Base-by-base conservation (phyloP, 2,797 vertebrate genomes). In the Hoplostethus atlanticus region DNA sequence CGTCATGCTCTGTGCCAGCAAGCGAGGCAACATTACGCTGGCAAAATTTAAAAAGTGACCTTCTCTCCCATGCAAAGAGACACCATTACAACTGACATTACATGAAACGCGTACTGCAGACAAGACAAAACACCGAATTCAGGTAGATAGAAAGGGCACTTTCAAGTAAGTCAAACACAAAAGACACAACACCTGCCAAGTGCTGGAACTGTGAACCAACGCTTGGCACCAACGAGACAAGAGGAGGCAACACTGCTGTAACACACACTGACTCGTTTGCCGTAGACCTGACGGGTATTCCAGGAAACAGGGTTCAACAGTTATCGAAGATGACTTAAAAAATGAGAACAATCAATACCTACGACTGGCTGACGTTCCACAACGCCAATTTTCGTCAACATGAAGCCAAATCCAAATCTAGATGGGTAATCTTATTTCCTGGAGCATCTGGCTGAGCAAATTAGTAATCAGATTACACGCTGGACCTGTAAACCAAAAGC, bases 161-260 rank as follows among this genome's bases (percentile, higher is more conserved):
- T 52, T 42, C 4, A 46, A 28, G 34, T 52, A 9, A 44, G 8
- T 64, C 4, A 15, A 68, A 46, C 55, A 46, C 0, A 56, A 36
- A 57, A 31, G 6, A 44, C 21, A 44, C 42, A 44, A 44, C 42
- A 10, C 6, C 42, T 44, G 42, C 42, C 42, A 10, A 10, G 42
- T 12, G 44, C 3, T 44, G 1, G 52, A 69, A 55, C 17, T 25
- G 7, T 44, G n/a, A 48, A 7, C 6, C 47, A 10, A 7, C 52
- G 51, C 65, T 58, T 72, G 51, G 52, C 52, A 70, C 6, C 13
- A 51, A 42, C 25, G 30, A 50, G n/a, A 55, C 13, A 54, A 31
- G 13, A 51, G 10, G 56, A 1, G 0, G 15, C 21, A 21, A 21
- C 21, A 21, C 21, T 21, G 21, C 21, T 21, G 21, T 9, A 9